These are phyloP conservation scores for Lepus townsendii DNA, from an alignment of 2,797 vertebrate genomes.

Conservation along the genomic window DNA sequence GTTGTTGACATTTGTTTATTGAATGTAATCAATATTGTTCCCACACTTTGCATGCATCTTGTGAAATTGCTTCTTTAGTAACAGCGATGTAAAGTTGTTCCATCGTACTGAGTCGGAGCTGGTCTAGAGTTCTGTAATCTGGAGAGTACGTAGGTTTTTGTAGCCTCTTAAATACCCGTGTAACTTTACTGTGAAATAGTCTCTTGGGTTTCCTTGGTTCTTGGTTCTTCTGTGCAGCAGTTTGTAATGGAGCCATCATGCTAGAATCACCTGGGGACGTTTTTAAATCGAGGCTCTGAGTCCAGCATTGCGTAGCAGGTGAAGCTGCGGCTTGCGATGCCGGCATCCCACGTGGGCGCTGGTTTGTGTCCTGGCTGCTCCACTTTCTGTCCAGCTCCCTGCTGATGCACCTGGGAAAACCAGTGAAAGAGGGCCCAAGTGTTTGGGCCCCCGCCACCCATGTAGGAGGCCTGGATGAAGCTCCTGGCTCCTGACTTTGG, in stretches of 20 bases:
- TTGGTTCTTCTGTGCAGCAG: conserved; percentile 10
- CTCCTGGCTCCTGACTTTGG: too few relatives aligned
- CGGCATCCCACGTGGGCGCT: too few relatives aligned
- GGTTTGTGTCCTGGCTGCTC: too few relatives aligned
- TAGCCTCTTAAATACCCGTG: neutral
- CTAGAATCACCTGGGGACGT: conserved; percentile 22
- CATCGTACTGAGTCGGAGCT: neutral
- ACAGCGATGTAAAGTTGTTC: neutral
- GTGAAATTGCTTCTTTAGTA: neutral
- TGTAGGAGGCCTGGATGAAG: too few relatives aligned
- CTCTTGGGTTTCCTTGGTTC: neutral
- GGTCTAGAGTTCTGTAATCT: too few relatives aligned
- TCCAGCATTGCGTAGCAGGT: too few relatives aligned
- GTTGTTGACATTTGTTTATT: conserved; percentile 47
- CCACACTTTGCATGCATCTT: conserved; percentile 16
- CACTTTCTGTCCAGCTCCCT: too few relatives aligned
- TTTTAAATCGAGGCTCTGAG: neutral
- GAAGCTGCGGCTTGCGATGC: too few relatives aligned
- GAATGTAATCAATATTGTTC: conserved; percentile 10
- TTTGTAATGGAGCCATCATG: neutral
- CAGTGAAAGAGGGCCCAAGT: too few relatives aligned
- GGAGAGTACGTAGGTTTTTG: too few relatives aligned
- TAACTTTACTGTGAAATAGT: conserved; percentile 49
- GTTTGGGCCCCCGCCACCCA: too few relatives aligned
- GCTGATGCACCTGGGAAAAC: too few relatives aligned